Percentiles rank a stretch among this genome's conserved stretches.
phyloP scores from a whole-genome alignment of 2,888 invertebrate genomes.

The Allophyes oxyacanthae region DNA sequence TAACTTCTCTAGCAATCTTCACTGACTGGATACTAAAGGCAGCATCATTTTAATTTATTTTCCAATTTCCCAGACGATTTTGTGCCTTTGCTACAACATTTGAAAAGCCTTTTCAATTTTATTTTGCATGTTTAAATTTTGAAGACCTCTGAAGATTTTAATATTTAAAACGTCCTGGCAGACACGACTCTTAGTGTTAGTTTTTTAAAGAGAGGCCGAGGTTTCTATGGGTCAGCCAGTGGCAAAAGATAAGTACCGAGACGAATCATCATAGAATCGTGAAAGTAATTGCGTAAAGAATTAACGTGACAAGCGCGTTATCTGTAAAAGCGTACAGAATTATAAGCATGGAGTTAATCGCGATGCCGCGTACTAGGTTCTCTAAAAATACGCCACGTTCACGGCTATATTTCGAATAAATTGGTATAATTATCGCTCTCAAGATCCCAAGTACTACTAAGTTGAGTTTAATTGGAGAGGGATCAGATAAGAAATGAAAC shows the following conservation, averaged over 20 bases:
- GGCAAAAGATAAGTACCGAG: conserved; percentile 32
- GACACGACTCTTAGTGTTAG: conserved; percentile 14
- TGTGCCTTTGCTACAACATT: conserved; percentile 33
- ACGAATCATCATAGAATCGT: conserved; percentile 27
- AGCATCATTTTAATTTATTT: conserved; percentile 47
- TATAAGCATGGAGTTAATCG: conserved; percentile 42
- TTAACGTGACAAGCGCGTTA: conserved; percentile 31
- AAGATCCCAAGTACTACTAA: conserved; percentile 51
- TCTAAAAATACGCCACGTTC: conserved; percentile 42
- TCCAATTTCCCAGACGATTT: conserved; percentile 45
- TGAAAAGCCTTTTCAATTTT: conserved; percentile 18
- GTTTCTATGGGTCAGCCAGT: conserved; percentile 27
- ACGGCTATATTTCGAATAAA: conserved; percentile 50
- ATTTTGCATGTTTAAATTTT: conserved; percentile 40
- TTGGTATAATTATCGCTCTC: conserved; percentile 50
- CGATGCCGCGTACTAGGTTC: conserved; percentile 15
- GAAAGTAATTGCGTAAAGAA: conserved; percentile 46
- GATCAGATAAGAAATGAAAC: conserved; percentile 66
- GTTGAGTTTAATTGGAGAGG: conserved; percentile 65
- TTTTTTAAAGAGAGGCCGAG: conserved; percentile 27
- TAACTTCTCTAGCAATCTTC: conserved; percentile 19
- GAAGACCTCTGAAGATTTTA: conserved; percentile 25
- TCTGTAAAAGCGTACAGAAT: conserved; percentile 47
- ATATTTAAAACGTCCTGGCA: conserved; percentile 12
- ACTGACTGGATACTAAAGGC: conserved; percentile 15